Percentiles rank a stretch among this genome's conserved stretches.
phyloP scores from a whole-genome alignment of 2,797 vertebrate genomes.

The Selene dorsalis region DNA sequence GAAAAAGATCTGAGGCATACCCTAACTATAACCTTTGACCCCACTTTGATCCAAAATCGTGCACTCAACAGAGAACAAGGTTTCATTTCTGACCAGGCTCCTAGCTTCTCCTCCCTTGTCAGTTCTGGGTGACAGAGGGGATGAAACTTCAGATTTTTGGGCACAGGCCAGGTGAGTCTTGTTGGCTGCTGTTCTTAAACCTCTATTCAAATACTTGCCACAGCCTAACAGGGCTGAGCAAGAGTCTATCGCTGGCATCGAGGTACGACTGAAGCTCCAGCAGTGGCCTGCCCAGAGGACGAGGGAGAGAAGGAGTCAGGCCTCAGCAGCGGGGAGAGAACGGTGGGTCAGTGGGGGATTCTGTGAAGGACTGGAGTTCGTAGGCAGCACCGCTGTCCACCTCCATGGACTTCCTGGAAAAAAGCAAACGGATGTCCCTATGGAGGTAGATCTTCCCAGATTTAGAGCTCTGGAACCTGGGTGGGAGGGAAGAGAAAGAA shows the following conservation, averaged over 20 bases:
- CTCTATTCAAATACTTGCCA: constrained; percentile 43
- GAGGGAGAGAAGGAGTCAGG: constrained; percentile 43
- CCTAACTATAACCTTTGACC: constrained; percentile 38
- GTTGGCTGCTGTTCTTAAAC: constrained; percentile 52
- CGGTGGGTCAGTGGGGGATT: constrained; percentile 94
- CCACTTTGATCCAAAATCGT: constrained; percentile 34
- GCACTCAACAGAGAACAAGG: constrained; percentile 58
- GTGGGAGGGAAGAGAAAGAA: constrained; percentile 20
- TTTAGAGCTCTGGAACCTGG: constrained; percentile 99
- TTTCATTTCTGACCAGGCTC: constrained; percentile 51
- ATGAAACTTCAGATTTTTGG: constrained; percentile 45
- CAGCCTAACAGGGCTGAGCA: constrained; percentile 30
- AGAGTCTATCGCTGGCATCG: constrained; percentile 65
- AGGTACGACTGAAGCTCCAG: constrained; percentile 60
- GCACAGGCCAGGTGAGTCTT: constrained; percentile 45
- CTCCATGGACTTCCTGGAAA: constrained; percentile 99
- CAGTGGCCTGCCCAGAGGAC: constrained; percentile 49
- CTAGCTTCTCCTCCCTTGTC: constrained; percentile 37
- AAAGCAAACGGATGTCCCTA: constrained; percentile 96
- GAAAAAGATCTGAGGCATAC: constrained; percentile 50
- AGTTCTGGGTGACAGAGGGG: constrained; percentile 54
- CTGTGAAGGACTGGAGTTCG: constrained; percentile 98
- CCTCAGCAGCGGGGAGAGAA: constrained; percentile 95
- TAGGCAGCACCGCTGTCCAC: constrained; percentile 99
- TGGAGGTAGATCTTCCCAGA: constrained; percentile 99